Evolutionary conservation across 1,140 invertebrate genomes (phyloP).

Genomic region (Philotrypesis tridentata): DNA sequence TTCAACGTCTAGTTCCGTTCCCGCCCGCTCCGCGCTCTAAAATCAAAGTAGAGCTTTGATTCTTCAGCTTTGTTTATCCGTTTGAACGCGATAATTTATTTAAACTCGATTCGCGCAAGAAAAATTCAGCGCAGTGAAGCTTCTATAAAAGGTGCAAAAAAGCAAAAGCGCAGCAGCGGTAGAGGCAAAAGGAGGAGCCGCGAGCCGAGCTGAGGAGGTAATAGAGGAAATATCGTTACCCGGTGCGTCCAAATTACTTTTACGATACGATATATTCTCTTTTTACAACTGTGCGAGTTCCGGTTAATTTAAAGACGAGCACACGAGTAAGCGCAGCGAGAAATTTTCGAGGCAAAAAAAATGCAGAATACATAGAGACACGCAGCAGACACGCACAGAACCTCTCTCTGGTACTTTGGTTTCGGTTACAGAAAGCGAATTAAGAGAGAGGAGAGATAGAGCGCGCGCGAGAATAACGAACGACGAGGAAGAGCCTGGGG

Average conservation of each 20-base stretch:
- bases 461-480: conserved; percentile 36
- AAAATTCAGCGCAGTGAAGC: conserved; percentile 36
- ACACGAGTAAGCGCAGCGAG: conserved; percentile 2
- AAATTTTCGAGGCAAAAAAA: conserved; percentile 27
- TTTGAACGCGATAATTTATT: conserved; percentile 44
- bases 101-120: conserved; percentile 40
- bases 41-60: too few relatives aligned
- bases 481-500: conserved; percentile 57
- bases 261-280: conserved; percentile 32
- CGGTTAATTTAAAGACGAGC: conserved; percentile 50
- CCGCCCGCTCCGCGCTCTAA: background rate
- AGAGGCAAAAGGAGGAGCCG: background rate
- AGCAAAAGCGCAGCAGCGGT: background rate
- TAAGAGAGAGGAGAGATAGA: conserved; percentile 38
- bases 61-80: too few relatives aligned
- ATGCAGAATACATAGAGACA: conserved; percentile 42
- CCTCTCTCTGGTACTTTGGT: conserved; percentile 26
- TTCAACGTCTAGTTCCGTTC: background rate
- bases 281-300: conserved; percentile 45
- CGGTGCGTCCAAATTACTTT: conserved; percentile 42
- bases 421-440: conserved; percentile 44
- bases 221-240: conserved; percentile 52
- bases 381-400: background rate
- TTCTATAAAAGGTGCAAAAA: conserved; percentile 43
- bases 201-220: conserved; percentile 45